These are phyloP conservation scores for Elgaria multicarinata DNA, from an alignment of 2,113 vertebrate genomes.

Conservation along the genomic window DNA sequence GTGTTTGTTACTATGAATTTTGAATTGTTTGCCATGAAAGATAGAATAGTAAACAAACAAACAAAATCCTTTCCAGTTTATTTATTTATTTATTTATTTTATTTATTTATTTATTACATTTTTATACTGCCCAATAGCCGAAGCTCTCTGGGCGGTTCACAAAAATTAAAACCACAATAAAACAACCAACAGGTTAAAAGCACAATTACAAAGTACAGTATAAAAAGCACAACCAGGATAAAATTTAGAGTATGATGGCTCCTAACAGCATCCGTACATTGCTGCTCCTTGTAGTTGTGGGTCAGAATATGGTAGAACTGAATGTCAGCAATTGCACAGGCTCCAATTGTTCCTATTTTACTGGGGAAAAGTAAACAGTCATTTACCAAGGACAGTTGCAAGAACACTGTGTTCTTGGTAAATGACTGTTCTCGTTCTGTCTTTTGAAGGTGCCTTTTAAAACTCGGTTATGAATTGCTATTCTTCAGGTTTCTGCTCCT, in stretches of 20 bases:
- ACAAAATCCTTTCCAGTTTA: not conserved
- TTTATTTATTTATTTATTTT: too few species aligned
- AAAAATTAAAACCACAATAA: too few species aligned
- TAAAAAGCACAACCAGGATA: too few species aligned
- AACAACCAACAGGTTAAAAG: too few species aligned
- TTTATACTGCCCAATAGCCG: too few species aligned
- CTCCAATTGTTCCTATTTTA: too few species aligned
- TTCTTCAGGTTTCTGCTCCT: not conserved
- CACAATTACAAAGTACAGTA: too few species aligned
- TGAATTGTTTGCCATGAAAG: not conserved
- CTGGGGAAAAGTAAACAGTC: too few species aligned
- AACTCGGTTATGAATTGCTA: not conserved
- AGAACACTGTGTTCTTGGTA: not conserved
- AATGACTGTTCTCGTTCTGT: not conserved
- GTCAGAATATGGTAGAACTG: not conserved
- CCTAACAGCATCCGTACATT: not conserved
- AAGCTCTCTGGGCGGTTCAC: too few species aligned
- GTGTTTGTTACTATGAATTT: not conserved
- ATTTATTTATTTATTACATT: too few species aligned
- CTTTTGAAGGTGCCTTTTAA: not conserved
- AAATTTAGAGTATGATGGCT: not conserved
- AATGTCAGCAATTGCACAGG: not conserved
- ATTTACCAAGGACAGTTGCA: too few species aligned
- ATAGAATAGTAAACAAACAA: not conserved
- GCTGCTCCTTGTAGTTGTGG: not conserved